These are phyloP conservation scores for Erpetoichthys calabaricus DNA, from an alignment of 2,797 vertebrate species.

Conservation along the genomic window DNA sequence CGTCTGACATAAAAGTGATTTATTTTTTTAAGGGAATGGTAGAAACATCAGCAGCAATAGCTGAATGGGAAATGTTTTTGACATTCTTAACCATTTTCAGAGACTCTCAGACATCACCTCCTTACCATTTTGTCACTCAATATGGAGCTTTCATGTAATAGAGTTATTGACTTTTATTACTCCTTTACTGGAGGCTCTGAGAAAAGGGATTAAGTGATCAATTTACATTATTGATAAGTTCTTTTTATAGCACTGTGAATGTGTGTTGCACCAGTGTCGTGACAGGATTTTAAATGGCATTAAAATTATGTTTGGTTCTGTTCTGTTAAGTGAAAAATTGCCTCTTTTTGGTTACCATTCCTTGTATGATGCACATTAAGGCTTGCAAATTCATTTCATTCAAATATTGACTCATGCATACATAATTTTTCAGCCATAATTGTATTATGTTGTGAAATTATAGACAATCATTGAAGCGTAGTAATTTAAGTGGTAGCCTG, in stretches of 20 bases:
- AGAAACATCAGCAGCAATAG: conserved; percentile 5
- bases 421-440: no score
- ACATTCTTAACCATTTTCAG: neutral
- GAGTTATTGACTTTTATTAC: conserved; percentile 32
- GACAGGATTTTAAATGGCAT: conserved; percentile 23
- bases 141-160: conserved; percentile 26
- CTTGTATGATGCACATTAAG: no score
- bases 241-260: conserved; percentile 23
- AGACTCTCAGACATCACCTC: conserved; percentile 1
- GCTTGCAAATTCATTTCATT: no score
- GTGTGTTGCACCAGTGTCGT: conserved; percentile 15
- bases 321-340: conserved; percentile 12
- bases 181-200: conserved; percentile 29
- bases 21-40: conserved; percentile 13
- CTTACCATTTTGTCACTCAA: conserved; percentile 11
- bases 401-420: no score
- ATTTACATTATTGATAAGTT: conserved; percentile 40
- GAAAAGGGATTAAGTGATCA: conserved; percentile 36
- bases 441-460: no score
- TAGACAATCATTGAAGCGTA: no score
- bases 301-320: conserved; percentile 16
- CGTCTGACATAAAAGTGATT: conserved; percentile 18
- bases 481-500: no score
- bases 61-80: neutral
- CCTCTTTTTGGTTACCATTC: no score